Conservation (phyloP, 1,140 invertebrate genomes). For the Marisa cornuarietis region DNA sequence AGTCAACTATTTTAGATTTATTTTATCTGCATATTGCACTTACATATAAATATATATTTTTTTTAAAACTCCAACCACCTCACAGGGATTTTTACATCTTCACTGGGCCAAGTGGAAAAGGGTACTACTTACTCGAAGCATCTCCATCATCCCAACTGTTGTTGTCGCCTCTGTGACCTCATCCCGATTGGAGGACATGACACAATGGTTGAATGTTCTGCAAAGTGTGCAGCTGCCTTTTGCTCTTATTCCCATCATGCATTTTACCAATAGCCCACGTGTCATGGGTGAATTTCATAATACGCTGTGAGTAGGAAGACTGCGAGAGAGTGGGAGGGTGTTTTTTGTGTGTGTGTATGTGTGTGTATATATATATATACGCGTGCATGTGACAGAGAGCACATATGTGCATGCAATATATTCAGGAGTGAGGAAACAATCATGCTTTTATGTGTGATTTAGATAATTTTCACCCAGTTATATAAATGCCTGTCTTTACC, state of each 20-base stretch:
- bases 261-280: slow-evolving; percentile 81
- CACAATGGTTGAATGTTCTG: slow-evolving; percentile 87
- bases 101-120: slow-evolving; percentile 89
- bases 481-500: no score
- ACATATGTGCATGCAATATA: no score
- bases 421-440: no score
- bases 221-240: slow-evolving; percentile 81
- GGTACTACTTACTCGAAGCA: slow-evolving; percentile 84
- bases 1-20: neutral
- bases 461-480: no score
- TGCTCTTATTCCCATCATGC: slow-evolving; percentile 83
- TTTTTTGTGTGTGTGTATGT: neutral
- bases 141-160: slow-evolving; percentile 89
- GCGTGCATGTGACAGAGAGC: no score
- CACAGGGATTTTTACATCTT: slow-evolving; percentile 84
- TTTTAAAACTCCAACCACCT: slow-evolving; percentile 12
- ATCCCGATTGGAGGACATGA: slow-evolving; percentile 81
- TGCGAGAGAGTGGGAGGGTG: neutral
- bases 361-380: neutral
- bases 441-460: no score
- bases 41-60: neutral
- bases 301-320: slow-evolving; percentile 43
- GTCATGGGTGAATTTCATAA: slow-evolving; percentile 76
- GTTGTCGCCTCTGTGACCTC: slow-evolving; percentile 79
- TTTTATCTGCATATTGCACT: neutral